Base-by-base conservation (phyloP, 2,113 vertebrate genomes). In the Parotia lawesii region DNA sequence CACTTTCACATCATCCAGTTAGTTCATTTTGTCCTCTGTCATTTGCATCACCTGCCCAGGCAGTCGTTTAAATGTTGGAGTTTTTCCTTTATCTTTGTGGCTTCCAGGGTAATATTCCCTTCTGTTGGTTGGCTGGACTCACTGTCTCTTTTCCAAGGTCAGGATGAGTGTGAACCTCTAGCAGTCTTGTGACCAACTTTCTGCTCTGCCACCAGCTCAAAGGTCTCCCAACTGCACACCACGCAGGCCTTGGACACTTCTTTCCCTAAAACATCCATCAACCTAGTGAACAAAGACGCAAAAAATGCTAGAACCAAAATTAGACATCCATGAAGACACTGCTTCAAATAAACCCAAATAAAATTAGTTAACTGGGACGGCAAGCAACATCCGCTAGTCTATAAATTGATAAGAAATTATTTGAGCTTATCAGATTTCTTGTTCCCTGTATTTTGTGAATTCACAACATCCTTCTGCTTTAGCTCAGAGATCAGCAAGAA, bases 201-300 rank as follows among this genome's bases (percentile, higher is more conserved):
- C 47, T 84, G 29, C 38, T 57, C 53, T 73, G 65, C 44, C 19
- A 70, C 6, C 56, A 80, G 29, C 45, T 72, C 38, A 42, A 51
- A 70, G 13, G 10, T 28, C 33, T 89, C 61, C 29, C 1, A 0
- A 1, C 29, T 54, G 35, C 4, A 2, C 19, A 70, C 48, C 35
- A 40, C 4, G 0, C n/a, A 61, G 35, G 33, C 24, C 21, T 71
- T 0, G 0, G 21, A 45, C 28, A 31, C 1, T 0, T 25, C 35
- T 62, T 70, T 66, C n/a, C 33, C 47, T 75, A 31, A 65, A 85
- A 57, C 2, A 58, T n/a, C 44, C 51, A 44, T 47, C 56, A 62
- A 3, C 18, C 8, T 50, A 35, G 56, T 38, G 25, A 82, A 76
- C 29, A 60, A 29, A 35, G 17, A 17, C 27, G 38, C 22, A 83